phyloP scores from a whole-genome alignment of 2,797 vertebrate genomes.

The Diplodus sargus region DNA sequence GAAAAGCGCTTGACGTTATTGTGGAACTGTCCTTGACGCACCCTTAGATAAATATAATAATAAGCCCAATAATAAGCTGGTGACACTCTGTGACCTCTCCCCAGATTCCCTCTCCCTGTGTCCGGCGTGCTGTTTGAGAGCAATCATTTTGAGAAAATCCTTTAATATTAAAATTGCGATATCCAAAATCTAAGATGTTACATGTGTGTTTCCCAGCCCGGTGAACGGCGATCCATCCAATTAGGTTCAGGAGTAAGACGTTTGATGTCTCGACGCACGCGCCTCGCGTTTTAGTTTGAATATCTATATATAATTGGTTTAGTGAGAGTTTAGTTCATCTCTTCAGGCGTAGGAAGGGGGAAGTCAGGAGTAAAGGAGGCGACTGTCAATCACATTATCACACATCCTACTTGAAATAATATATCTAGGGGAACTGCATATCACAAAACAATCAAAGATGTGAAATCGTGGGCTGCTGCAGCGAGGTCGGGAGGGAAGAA shows the following conservation, averaged over 20 bases:
- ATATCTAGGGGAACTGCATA: neutral
- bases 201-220: too few relatives aligned
- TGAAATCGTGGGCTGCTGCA: neutral
- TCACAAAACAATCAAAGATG: neutral
- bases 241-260: neutral
- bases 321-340: neutral
- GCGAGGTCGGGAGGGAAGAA: neutral
- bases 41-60: too few relatives aligned
- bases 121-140: too few relatives aligned
- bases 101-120: too few relatives aligned
- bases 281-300: neutral
- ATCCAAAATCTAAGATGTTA: too few relatives aligned
- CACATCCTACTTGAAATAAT: constrained; percentile 8
- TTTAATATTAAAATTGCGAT: too few relatives aligned
- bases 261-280: neutral
- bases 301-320: neutral
- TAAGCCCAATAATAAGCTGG: too few relatives aligned
- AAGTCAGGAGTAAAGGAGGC: neutral
- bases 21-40: too few relatives aligned
- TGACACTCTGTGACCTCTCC: too few relatives aligned
- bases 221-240: neutral
- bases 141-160: too few relatives aligned
- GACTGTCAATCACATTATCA: neutral
- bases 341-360: neutral
- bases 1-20: too few relatives aligned